These are phyloP conservation scores for Eupithecia dodoneata DNA, from an alignment of 2,888 invertebrate species.

Conservation along the genomic window DNA sequence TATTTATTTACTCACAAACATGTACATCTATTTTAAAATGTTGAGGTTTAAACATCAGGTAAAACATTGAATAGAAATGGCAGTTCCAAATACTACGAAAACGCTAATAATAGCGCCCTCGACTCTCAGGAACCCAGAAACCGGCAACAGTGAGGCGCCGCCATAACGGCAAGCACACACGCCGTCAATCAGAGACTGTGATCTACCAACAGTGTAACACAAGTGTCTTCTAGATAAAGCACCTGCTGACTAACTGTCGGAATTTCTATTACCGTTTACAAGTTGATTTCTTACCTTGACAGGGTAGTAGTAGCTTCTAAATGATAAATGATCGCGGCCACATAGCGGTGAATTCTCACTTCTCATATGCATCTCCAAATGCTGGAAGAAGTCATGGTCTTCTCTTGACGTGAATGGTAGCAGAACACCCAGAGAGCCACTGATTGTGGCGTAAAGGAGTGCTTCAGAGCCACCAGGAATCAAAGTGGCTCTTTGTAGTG, in stretches of 20 bases:
- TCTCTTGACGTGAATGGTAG: constrained; percentile 98
- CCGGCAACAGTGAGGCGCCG: constrained; percentile 55
- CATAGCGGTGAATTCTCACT: constrained; percentile 98
- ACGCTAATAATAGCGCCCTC: constrained; percentile 55
- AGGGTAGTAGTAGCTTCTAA: constrained; percentile 98
- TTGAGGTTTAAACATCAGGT: background rate
- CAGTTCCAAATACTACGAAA: constrained; percentile 76
- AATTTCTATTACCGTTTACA: constrained; percentile 14
- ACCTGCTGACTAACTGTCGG: constrained; percentile 79
- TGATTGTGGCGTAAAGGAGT: constrained; percentile 97
- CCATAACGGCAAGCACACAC: constrained; percentile 66
- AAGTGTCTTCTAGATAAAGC: constrained; percentile 50
- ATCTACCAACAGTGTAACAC: constrained; percentile 82
- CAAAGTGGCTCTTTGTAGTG: constrained; percentile 97
- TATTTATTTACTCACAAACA: no score
- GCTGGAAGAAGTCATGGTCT: constrained; percentile 99
- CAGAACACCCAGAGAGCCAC: constrained; percentile 96
- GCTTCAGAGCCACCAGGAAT: constrained; percentile 99
- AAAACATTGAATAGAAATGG: constrained; percentile 51
- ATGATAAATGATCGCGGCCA: constrained; percentile 98
- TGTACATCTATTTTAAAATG: background rate
- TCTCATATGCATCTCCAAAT: constrained; percentile 99
- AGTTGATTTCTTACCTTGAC: constrained; percentile 87
- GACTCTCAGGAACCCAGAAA: constrained; percentile 77
- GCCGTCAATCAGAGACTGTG: constrained; percentile 52